Evolutionary conservation across 2,113 vertebrate species (phyloP).

Genomic region (Hydrolagus affinis): DNA sequence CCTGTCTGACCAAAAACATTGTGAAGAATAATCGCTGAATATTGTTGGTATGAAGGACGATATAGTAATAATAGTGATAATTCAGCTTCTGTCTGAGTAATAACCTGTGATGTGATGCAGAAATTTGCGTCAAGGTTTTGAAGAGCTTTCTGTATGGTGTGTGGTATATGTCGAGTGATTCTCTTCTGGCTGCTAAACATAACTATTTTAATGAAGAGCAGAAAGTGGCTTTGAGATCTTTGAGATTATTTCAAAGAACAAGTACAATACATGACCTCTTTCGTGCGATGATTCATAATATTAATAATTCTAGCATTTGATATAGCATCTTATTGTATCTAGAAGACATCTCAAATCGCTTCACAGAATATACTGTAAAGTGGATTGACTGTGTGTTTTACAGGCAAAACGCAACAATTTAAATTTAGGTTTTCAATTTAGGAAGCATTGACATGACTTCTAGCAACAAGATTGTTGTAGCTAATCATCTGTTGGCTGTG

Average conservation of each 20-base stretch:
- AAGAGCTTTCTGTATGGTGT: neutral
- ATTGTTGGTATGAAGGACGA: neutral
- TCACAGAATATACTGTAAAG: no score
- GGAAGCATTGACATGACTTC: neutral
- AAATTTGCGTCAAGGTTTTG: neutral
- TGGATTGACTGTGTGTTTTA: no score
- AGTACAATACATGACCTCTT: neutral
- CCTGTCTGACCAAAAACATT: neutral
- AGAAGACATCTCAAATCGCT: no score
- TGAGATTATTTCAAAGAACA: neutral
- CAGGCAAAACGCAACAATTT: no score
- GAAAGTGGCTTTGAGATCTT: neutral
- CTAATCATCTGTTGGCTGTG: neutral
- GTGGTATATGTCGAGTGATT: neutral
- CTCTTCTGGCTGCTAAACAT: neutral
- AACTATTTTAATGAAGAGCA: neutral
- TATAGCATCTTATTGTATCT: no score
- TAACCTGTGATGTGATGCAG: neutral
- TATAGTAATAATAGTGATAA: neutral
- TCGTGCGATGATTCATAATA: neutral
- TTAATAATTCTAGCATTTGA: no score
- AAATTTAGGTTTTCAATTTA: no score
- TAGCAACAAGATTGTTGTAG: neutral
- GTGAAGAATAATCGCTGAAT: neutral
- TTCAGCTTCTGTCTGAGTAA: neutral